Conservation (phyloP, 2,888 invertebrate genomes). For the Nephrotoma flavescens region DNA sequence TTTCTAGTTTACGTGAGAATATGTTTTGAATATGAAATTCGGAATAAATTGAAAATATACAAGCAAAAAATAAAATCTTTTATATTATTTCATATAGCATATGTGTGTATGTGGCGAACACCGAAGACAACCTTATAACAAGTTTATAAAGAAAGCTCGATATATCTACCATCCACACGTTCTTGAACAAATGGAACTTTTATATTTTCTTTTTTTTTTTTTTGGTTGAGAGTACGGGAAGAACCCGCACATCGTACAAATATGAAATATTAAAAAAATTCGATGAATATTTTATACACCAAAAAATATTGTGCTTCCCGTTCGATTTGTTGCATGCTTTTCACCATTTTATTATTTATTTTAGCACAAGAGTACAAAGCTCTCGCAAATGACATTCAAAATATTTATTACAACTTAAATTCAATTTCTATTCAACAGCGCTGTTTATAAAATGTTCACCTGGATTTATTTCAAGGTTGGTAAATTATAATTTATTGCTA, state of each 20-base stretch:
- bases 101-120: neutral
- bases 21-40: neutral
- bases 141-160: neutral
- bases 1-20: neutral
- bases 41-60: neutral
- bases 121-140: neutral
- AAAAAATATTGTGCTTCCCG: neutral
- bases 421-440: neutral
- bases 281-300: neutral
- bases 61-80: neutral
- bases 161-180: neutral
- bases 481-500: neutral
- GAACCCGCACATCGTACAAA: neutral
- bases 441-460: neutral
- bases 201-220: neutral
- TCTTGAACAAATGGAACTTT: neutral
- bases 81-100: neutral
- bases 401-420: neutral
- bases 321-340: neutral
- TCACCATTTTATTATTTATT: neutral
- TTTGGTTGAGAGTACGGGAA: neutral
- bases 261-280: neutral
- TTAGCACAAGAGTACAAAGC: neutral
- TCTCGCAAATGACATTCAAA: neutral
- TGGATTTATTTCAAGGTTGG: neutral